Evolutionary conservation across 2,888 invertebrate species (phyloP).

Genomic region (Dynastes hyllus): DNA sequence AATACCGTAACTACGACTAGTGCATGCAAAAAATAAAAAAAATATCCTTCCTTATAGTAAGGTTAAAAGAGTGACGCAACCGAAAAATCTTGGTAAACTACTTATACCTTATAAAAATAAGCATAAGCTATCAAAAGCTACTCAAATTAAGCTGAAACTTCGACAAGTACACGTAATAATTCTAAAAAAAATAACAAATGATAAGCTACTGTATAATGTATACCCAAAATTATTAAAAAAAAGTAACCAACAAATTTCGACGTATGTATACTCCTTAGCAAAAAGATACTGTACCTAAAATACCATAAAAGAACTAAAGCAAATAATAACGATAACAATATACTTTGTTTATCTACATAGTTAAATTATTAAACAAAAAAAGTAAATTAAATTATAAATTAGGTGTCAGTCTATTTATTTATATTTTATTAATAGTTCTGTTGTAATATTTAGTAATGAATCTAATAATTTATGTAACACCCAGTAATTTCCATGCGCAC

Average conservation of each 20-base stretch:
- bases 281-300: constrained; percentile 35
- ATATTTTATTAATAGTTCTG: constrained; percentile 28
- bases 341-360: constrained; percentile 33
- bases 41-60: constrained; percentile 73
- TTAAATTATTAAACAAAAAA: constrained; percentile 23
- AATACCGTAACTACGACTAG: constrained; percentile 44
- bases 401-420: constrained; percentile 43
- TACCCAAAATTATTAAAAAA: constrained; percentile 8
- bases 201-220: constrained; percentile 37
- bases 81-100: constrained; percentile 65
- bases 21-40: constrained; percentile 60
- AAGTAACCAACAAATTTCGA: constrained; percentile 16
- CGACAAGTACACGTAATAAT: constrained; percentile 49
- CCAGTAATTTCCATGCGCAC: constrained; percentile 1
- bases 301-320: constrained; percentile 35
- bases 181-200: constrained; percentile 41
- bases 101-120: constrained; percentile 60
- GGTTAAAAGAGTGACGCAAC: constrained; percentile 68
- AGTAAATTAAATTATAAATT: constrained; percentile 36
- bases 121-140: constrained; percentile 53
- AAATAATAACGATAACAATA: constrained; percentile 28
- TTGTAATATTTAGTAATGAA: constrained; percentile 31
- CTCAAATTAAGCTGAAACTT: constrained; percentile 51
- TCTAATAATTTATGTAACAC: constrained; percentile 34
- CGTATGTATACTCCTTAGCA: constrained; percentile 18